A percentile compares a stretch with the other conserved stretches of the same genome.
Evolutionary conservation across 2,888 invertebrate species (phyloP).

Genomic region (Nymphalis c-album): DNA sequence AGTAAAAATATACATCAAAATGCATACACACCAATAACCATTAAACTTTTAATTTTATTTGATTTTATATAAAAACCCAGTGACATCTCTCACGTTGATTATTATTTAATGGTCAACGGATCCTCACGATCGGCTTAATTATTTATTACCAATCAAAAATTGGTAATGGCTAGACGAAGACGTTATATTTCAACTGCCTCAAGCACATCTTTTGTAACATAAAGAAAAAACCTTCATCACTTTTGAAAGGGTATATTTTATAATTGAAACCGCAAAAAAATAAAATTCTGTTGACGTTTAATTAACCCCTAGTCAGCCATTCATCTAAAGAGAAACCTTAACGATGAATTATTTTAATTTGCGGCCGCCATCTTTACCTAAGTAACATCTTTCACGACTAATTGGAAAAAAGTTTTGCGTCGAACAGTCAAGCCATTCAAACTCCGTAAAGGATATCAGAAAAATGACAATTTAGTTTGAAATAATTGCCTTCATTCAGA

Average conservation of each 20-base stretch:
- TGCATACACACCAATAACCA: too few relatives aligned
- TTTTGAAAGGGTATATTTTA: slow-evolving; percentile 16
- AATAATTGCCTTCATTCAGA: not conserved
- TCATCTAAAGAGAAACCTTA: slow-evolving; percentile 24
- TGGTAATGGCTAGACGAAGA: too few relatives aligned
- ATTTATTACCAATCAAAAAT: too few relatives aligned
- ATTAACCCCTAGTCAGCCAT: slow-evolving; percentile 31
- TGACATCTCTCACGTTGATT: too few relatives aligned
- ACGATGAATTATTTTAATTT: slow-evolving; percentile 32
- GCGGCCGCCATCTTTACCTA: slow-evolving; percentile 27
- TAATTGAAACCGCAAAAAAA: slow-evolving; percentile 27
- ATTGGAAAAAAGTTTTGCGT: slow-evolving; percentile 29
- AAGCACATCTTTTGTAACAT: not conserved
- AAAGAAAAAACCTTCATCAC: not conserved
- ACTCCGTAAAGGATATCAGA: slow-evolving; percentile 13
- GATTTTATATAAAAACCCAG: too few relatives aligned
- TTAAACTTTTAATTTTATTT: too few relatives aligned
- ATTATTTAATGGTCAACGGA: too few relatives aligned
- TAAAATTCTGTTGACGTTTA: slow-evolving; percentile 33
- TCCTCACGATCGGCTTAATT: too few relatives aligned
- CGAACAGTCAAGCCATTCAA: slow-evolving; percentile 19
- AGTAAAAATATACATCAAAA: too few relatives aligned
- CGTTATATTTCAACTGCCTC: not conserved
- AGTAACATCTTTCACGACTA: slow-evolving; percentile 28
- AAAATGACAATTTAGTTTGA: slow-evolving; percentile 5